Percentiles rank a stretch among this genome's conserved stretches.
phyloP scores from a whole-genome alignment of 2,888 invertebrate species.

The Ormyrus pomaceus region DNA sequence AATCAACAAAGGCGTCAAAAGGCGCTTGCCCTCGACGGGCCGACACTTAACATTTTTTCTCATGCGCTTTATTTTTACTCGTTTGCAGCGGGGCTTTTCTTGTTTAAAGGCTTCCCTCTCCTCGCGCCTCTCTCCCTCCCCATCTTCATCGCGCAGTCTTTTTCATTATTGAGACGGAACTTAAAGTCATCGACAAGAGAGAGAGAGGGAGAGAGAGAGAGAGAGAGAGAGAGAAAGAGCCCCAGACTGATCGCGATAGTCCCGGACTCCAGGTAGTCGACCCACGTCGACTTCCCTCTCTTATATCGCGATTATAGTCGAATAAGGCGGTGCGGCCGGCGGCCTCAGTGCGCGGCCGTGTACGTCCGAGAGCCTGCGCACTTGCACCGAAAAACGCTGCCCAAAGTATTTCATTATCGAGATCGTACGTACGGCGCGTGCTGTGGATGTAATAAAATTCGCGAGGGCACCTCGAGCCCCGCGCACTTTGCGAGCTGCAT shows the following conservation, averaged over 20 bases:
- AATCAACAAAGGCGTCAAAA: constrained; percentile 37
- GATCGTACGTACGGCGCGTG: constrained; percentile 59
- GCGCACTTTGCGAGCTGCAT: not conserved
- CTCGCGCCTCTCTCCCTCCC: not conserved
- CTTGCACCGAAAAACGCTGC: constrained; percentile 58
- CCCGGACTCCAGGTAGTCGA: constrained; percentile 50
- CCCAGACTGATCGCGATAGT: constrained; percentile 46
- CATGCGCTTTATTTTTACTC: not conserved
- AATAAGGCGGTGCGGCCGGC: constrained; percentile 54
- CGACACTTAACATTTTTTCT: constrained; percentile 14
- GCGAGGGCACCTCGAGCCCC: constrained; percentile 34
- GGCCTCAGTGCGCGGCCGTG: not conserved
- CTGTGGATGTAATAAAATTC: constrained; percentile 65
- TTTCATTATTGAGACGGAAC: constrained; percentile 53
- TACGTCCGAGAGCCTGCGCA: constrained; percentile 16
- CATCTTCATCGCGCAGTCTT: constrained; percentile 20
- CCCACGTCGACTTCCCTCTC: constrained; percentile 49
- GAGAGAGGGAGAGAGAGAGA: too few relatives aligned
- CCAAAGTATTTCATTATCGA: constrained; percentile 68
- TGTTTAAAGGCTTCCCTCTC: not conserved
- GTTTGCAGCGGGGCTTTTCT: not conserved
- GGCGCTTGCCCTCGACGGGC: constrained; percentile 9
- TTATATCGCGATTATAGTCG: constrained; percentile 65
- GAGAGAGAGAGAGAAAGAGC: not conserved
- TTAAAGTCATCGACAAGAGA: constrained; percentile 35